A percentile compares a stretch with the other conserved stretches of the same genome.
Evolutionary conservation across 2,797 vertebrate genomes (phyloP).

Genomic region (Pelobates cultripes): DNA sequence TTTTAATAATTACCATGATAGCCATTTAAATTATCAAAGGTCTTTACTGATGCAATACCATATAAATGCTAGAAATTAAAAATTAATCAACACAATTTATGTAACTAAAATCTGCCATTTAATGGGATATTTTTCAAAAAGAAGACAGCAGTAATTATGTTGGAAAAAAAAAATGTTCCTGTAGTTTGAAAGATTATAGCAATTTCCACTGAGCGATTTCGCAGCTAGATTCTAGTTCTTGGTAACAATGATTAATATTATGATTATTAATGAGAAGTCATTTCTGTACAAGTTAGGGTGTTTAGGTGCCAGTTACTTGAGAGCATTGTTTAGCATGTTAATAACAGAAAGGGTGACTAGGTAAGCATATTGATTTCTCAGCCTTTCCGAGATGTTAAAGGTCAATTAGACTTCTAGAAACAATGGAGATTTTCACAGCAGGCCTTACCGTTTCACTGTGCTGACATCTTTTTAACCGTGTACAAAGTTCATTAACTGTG

Average conservation of each 20-base stretch:
- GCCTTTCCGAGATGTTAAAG: constrained; percentile 75
- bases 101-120: constrained; percentile 89
- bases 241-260: constrained; percentile 97
- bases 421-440: constrained; percentile 72
- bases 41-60: constrained; percentile 87
- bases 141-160: constrained; percentile 96
- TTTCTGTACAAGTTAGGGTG: constrained; percentile 83
- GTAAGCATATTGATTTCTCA: constrained; percentile 81
- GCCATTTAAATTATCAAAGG: constrained; percentile 91
- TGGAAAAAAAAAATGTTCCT: constrained; percentile 86
- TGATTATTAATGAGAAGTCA: constrained; percentile 94
- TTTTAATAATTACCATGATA: constrained; percentile 87
- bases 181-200: constrained; percentile 97
- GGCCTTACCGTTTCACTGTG: constrained; percentile 66
- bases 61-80: constrained; percentile 88
- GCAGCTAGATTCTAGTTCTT: constrained; percentile 94
- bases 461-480: constrained; percentile 72
- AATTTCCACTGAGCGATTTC: constrained; percentile 98
- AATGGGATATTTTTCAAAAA: constrained; percentile 98
- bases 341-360: constrained; percentile 82
- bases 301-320: constrained; percentile 77
- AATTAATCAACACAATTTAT: constrained; percentile 95
- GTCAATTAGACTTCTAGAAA: constrained; percentile 78
- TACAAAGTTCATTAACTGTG: constrained; percentile 76
- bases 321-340: constrained; percentile 79